These are phyloP conservation scores for Mesembrinibis cayennensis DNA, from an alignment of 2,113 vertebrate species.

Conservation along the genomic window DNA sequence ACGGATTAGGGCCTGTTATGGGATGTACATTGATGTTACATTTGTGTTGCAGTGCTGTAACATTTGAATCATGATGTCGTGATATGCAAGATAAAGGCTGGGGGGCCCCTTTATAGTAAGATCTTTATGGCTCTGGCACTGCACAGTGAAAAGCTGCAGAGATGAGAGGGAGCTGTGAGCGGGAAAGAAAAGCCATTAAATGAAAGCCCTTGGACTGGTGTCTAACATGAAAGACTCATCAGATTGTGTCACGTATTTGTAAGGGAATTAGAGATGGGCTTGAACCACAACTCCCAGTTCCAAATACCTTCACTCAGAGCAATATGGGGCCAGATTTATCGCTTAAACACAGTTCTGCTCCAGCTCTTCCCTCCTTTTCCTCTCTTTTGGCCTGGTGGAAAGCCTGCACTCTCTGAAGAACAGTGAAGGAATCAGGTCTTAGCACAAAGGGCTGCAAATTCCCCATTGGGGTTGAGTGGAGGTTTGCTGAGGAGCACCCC, in stretches of 20 bases:
- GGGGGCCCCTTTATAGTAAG: constrained; percentile 2
- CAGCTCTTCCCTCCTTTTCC: neutral
- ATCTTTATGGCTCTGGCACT: constrained; percentile 48
- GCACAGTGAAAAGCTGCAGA: constrained; percentile 24
- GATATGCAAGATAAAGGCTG: constrained; percentile 55
- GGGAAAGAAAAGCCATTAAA: constrained; percentile 20
- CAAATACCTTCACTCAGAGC: neutral
- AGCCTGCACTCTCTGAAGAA: neutral
- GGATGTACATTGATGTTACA: constrained; percentile 69
- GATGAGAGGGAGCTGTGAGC: constrained; percentile 38
- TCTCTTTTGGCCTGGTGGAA: neutral
- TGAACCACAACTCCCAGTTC: neutral
- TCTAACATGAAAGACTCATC: neutral
- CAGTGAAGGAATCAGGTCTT: neutral
- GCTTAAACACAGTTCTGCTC: neutral
- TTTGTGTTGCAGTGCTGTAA: constrained; percentile 60
- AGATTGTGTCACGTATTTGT: neutral
- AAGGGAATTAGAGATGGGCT: neutral
- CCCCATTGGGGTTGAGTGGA: rapidly evolving
- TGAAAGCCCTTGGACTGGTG: neutral
- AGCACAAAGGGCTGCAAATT: neutral
- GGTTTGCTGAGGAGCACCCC: neutral
- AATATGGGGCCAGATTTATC: neutral
- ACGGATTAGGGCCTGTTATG: constrained; percentile 57
- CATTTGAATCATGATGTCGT: constrained; percentile 64